Base-by-base conservation (phyloP, 2,797 vertebrate genomes). In the Labeo calbasu region DNA sequence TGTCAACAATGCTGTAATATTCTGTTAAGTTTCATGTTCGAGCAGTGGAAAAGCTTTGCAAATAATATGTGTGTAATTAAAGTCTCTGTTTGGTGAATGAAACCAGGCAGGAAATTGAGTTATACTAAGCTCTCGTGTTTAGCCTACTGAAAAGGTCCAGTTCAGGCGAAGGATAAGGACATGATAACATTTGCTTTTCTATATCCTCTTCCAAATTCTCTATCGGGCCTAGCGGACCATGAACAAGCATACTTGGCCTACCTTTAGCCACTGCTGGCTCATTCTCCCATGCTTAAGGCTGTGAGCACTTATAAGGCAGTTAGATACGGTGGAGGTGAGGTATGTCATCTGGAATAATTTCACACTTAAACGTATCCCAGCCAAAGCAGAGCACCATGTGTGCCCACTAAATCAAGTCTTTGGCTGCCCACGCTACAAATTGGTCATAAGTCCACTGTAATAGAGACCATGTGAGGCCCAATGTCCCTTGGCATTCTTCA, bases 311-410 rank as follows among this genome's bases (percentile, higher is more conserved):
- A 78, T 61, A 83, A 81, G 81, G 77, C 79, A 87, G 82, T 87
- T 88, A 84, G 85, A 89, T 85, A 85, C 77, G 85, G 79, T 79
- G 53, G 68, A 87, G 84, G 88, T 88, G 68, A 86, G 77, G 68
- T 85, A 84, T 89, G 88, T 88, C 91, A 91, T 91, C 90, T 91
- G 88, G 88, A 88, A 89, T 87, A 87, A 89, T 90, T 90, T 90
- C 91, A 89, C 88, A 87, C 89, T 86, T 85, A 71, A 83, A 81
- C 76, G 25, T 84, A 76, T 89, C 86, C 81, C 85, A 87, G 87
- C 85, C 81, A 83, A 84, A 84, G 80, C 81, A 53, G 80, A 85
- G 86, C 68, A 68, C 84, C 86, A 85, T 88, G 85, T 86, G 86
- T 85, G 79, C 83, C 78, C 69, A 87, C 82, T 88, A 88, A 90